phyloP scores from a whole-genome alignment of 2,113 vertebrate species.

The Plotosus lineatus region DNA sequence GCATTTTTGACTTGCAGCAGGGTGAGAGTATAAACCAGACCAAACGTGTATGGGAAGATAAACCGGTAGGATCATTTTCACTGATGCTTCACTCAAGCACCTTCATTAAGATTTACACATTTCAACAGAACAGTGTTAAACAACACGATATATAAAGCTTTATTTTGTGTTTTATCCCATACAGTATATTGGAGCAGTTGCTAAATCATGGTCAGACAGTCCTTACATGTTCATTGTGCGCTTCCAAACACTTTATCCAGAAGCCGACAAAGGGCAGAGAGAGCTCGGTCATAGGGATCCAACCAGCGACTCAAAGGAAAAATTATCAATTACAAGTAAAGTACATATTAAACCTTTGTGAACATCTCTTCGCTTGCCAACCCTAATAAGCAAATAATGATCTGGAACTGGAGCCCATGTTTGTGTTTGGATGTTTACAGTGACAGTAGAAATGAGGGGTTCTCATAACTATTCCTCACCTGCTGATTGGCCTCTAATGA shows the following conservation, averaged over 20 bases:
- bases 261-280: conserved; percentile 18
- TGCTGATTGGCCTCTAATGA: conserved; percentile 89
- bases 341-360: not conserved
- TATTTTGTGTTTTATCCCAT: conserved; percentile 1
- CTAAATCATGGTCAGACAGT: conserved; percentile 88
- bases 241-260: conserved; percentile 60
- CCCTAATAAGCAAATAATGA: not conserved
- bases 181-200: conserved; percentile 79
- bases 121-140: not conserved
- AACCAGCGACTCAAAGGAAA: conserved; percentile 14
- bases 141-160: not conserved
- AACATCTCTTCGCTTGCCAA: not conserved
- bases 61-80: conserved; percentile 1
- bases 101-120: not conserved
- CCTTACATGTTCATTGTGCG: conserved; percentile 91
- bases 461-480: conserved; percentile 82
- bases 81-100: not conserved
- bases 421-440: conserved; percentile 67
- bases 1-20: not conserved
- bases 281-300: conserved; percentile 49
- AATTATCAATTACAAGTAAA: conserved; percentile 70
- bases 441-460: conserved; percentile 80
- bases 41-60: not conserved
- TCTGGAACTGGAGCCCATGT: conserved; percentile 43
- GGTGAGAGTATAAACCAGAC: conserved; percentile 7